phyloP scores from a whole-genome alignment of 2,888 invertebrate genomes.

The Chalcis sispes region DNA sequence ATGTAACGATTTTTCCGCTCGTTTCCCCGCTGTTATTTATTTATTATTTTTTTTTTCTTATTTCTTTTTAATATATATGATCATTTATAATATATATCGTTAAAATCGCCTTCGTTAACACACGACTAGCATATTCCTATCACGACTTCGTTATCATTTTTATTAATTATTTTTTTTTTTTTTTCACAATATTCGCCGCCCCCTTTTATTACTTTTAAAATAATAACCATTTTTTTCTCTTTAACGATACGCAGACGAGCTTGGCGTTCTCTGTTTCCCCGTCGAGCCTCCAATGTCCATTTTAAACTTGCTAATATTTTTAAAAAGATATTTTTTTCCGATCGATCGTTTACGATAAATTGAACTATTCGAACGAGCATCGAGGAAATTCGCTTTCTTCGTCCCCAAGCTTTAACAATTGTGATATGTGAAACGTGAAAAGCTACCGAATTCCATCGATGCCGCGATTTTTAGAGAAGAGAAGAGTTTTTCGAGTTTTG shows the following conservation, averaged over 20 bases:
- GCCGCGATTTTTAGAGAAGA: background rate
- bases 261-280: background rate
- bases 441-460: slow-evolving; percentile 39
- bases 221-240: slow-evolving; percentile 9
- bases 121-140: slow-evolving; percentile 56
- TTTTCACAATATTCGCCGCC: slow-evolving; percentile 13
- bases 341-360: background rate
- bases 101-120: slow-evolving; percentile 7
- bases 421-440: slow-evolving; percentile 57
- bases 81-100: background rate
- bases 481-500: too few relatives aligned
- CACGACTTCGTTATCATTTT: slow-evolving; percentile 44
- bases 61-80: background rate
- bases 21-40: slow-evolving; percentile 31
- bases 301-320: too few relatives aligned
- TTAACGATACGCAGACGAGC: background rate
- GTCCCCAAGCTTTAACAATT: slow-evolving; percentile 53
- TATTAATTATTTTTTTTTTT: slow-evolving; percentile 1
- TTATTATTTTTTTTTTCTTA: background rate
- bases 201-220: slow-evolving; percentile 8
- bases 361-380: background rate
- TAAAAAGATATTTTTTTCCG: background rate
- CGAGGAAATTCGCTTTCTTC: slow-evolving; percentile 40
- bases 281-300: slow-evolving; percentile 12
- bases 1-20: slow-evolving; percentile 43